Conservation (phyloP, 2,113 vertebrate species). For the Alethe castanea region DNA sequence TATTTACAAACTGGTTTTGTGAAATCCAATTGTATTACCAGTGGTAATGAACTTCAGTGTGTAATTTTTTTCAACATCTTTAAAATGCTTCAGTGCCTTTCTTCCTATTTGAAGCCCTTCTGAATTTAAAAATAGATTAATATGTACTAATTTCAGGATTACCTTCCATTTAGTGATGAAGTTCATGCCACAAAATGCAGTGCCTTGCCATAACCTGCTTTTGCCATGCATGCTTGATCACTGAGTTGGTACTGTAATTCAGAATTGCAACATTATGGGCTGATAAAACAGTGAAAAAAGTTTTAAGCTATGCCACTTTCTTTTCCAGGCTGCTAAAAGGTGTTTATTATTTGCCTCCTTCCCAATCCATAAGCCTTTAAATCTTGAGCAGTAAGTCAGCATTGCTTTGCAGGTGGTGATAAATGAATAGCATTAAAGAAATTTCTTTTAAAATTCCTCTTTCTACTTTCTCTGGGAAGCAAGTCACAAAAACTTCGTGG, state of each 20-base stretch:
- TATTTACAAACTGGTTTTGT: conserved; percentile 62
- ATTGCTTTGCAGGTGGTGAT: not conserved
- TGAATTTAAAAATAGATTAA: not conserved
- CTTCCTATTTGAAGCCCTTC: not conserved
- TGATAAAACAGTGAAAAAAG: not conserved
- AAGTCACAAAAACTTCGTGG: not conserved
- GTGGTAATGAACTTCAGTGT: conserved; percentile 32
- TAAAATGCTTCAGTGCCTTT: conserved; percentile 4
- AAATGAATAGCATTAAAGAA: conserved; percentile 13
- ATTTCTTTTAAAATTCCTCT: not conserved
- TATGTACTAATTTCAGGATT: not conserved
- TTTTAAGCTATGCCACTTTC: not conserved
- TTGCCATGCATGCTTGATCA: not conserved
- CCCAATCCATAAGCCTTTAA: not conserved
- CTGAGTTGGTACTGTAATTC: not conserved
- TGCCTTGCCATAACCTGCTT: not conserved
- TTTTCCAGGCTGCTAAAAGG: not conserved
- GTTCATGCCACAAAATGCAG: not conserved
- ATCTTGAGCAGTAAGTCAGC: not conserved
- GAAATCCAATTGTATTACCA: conserved; percentile 51
- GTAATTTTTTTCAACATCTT: not conserved
- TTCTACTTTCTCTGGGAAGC: not conserved
- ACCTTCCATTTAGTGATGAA: not conserved
- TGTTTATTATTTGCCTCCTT: conserved; percentile 23
- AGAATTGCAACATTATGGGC: not conserved